phyloP scores from a whole-genome alignment of 1,140 invertebrate genomes.

The Cyphomyrmex costatus region DNA sequence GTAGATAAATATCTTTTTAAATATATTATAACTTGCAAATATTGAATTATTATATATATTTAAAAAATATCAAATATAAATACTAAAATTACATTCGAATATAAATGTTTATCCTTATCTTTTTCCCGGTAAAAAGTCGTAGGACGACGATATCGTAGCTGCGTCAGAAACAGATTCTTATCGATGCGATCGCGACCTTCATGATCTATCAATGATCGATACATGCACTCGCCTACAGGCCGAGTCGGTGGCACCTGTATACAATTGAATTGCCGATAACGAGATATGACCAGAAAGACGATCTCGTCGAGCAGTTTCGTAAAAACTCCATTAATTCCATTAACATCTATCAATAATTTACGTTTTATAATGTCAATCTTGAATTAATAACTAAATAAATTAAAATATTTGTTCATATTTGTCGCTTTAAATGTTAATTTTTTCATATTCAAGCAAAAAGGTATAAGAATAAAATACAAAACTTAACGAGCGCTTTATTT shows the following conservation, averaged over 20 bases:
- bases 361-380: conserved; percentile 1
- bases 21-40: too few relatives aligned
- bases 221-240: neutral
- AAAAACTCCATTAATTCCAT: neutral
- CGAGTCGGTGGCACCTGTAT: neutral
- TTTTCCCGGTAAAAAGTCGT: neutral
- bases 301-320: neutral
- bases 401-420: conserved; percentile 16
- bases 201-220: conserved; percentile 48
- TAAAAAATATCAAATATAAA: neutral
- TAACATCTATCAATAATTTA: neutral
- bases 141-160: neutral
- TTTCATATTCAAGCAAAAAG: neutral
- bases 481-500: neutral
- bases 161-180: conserved; percentile 30
- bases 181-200: conserved; percentile 38
- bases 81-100: neutral
- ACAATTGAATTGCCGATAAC: conserved; percentile 16
- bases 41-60: neutral
- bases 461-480: neutral
- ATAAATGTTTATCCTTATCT: neutral
- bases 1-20: too few relatives aligned
- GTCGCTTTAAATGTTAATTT: neutral
- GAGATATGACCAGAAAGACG: neutral
- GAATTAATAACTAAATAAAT: neutral